Percentiles rank a stretch among this genome's conserved stretches.
Evolutionary conservation across 2,888 invertebrate genomes (phyloP).

Genomic region (Torymus auratus): DNA sequence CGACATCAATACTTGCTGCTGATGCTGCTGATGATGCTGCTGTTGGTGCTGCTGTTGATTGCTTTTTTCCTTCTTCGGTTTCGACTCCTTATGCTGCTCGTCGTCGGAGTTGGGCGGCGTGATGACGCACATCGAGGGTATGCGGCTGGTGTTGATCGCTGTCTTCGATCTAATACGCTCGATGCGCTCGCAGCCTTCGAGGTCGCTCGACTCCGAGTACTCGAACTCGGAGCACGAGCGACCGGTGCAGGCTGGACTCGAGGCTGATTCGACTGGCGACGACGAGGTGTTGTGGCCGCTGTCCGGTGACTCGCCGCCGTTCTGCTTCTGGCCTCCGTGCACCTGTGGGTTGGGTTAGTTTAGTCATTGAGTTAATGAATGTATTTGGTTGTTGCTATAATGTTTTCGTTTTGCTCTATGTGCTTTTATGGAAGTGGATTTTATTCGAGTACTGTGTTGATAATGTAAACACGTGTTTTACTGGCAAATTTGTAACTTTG

Average conservation of each 20-base stretch:
- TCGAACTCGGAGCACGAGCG: constrained; percentile 87
- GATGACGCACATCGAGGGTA: constrained; percentile 94
- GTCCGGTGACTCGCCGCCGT: constrained; percentile 87
- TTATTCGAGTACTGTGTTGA: too few species aligned
- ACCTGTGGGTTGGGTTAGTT: constrained; percentile 63
- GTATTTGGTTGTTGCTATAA: too few species aligned
- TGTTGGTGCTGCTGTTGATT: constrained; percentile 65
- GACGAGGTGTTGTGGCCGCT: constrained; percentile 90
- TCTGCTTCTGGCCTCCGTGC: constrained; percentile 76
- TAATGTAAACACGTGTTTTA: too few species aligned
- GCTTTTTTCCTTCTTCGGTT: constrained; percentile 66
- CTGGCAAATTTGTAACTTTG: too few species aligned
- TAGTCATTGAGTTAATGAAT: too few species aligned
- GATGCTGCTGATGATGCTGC: constrained; percentile 63
- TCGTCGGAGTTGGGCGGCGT: constrained; percentile 93
- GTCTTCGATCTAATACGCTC: constrained; percentile 92
- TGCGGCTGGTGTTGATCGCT: constrained; percentile 90
- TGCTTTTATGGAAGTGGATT: too few species aligned
- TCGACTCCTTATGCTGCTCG: constrained; percentile 77
- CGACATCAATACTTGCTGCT: constrained; percentile 70
- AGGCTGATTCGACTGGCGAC: constrained; percentile 86
- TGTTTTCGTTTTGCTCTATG: too few species aligned
- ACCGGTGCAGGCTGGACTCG: constrained; percentile 83
- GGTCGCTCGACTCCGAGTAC: constrained; percentile 90
- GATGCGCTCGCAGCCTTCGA: constrained; percentile 91